Evolutionary conservation across 2,113 vertebrate species (phyloP).

Genomic region (Columba janthina): DNA sequence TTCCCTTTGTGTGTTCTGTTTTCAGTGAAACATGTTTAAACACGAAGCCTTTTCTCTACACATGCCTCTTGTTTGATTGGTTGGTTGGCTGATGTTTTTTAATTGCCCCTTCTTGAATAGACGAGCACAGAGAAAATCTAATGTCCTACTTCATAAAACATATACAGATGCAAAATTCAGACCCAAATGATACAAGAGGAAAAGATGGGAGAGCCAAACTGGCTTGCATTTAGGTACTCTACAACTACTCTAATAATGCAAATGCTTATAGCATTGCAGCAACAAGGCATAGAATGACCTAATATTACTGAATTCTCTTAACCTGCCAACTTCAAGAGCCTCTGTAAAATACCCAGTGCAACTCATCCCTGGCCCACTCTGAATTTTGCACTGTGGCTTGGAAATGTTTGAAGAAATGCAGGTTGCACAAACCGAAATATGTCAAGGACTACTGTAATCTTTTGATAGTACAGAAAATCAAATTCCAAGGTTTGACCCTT

Average conservation of each 20-base stretch:
- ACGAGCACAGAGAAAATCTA: not conserved
- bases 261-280: not conserved
- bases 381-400: not conserved
- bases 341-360: not conserved
- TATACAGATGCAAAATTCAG: not conserved
- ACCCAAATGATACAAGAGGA: not conserved
- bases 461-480: not conserved
- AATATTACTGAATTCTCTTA: not conserved
- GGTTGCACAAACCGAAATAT: not conserved
- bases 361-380: fast-evolving
- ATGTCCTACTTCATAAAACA: not conserved
- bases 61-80: fast-evolving
- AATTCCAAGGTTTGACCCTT: not conserved
- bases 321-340: not conserved
- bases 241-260: not conserved
- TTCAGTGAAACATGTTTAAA: not conserved
- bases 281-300: not conserved
- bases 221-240: not conserved
- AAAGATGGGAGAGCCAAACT: not conserved
- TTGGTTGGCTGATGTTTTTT: not conserved
- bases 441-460: not conserved
- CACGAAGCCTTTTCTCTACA: not conserved
- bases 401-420: not conserved
- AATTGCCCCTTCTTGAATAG: not conserved
- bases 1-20: not conserved